Conservation (phyloP, 2,888 invertebrate genomes). For the Diogma glabrata region DNA sequence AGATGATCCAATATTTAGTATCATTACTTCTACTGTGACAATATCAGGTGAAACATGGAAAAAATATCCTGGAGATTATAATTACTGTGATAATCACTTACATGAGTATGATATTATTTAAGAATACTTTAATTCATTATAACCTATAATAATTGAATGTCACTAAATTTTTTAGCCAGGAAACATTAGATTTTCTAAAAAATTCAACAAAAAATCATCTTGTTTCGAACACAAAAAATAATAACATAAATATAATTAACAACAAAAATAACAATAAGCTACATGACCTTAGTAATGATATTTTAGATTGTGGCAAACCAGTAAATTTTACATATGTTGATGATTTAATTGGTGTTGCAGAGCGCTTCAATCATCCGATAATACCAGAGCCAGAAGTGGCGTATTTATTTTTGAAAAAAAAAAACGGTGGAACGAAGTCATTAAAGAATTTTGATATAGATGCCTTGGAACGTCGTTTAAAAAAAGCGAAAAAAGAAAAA, state of each 20-base stretch:
- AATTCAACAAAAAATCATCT: slow-evolving; percentile 1
- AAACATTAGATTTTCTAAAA: background rate
- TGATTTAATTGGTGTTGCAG: slow-evolving; percentile 73
- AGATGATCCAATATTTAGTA: slow-evolving; percentile 62
- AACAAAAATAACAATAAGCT: slow-evolving; percentile 33
- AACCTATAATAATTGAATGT: slow-evolving; percentile 1
- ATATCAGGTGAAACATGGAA: slow-evolving; percentile 27
- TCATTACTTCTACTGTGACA: slow-evolving; percentile 55
- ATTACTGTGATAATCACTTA: slow-evolving; percentile 7
- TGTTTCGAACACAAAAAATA: background rate
- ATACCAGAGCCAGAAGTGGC: slow-evolving; percentile 76
- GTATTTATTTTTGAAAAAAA: slow-evolving; percentile 55
- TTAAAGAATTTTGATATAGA: slow-evolving; percentile 62
- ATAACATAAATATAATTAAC: slow-evolving; percentile 35
- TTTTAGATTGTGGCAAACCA: slow-evolving; percentile 70
- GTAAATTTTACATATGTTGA: slow-evolving; percentile 85
- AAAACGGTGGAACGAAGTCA: slow-evolving; percentile 37
- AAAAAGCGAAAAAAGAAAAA: slow-evolving; percentile 70
- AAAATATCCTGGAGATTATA: slow-evolving; percentile 8
- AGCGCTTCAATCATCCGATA: slow-evolving; percentile 68
- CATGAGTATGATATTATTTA: slow-evolving; percentile 1
- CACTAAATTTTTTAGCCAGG: slow-evolving; percentile 5
- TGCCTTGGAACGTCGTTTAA: slow-evolving; percentile 58
- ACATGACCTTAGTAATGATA: slow-evolving; percentile 41
- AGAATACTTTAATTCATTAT: background rate